Evolutionary conservation across 1,140 invertebrate species (phyloP), one percentile per base, ranked within the genome.

Genomic region (Drosophila sulfurigaster): DNA sequence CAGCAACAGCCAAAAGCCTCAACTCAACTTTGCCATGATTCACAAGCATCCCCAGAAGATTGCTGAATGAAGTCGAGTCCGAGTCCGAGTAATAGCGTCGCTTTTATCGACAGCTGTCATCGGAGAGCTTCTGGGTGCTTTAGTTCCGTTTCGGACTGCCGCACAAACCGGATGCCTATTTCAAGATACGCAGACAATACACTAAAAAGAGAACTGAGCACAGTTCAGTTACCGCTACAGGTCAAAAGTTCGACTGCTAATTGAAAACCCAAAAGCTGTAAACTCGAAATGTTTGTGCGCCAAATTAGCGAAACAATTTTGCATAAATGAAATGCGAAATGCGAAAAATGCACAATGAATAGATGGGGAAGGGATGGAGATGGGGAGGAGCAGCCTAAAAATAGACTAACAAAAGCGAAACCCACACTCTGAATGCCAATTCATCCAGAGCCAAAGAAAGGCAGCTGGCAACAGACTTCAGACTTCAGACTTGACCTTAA

Each of bases 241-340:
- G 72, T 80, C 85, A 83, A 75, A 67, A 78, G 83, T 58, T 72
- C 79, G 51, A 51, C n/a, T 45, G 67, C 76, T 75, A 75, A 81
- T 69, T 78, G 80, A 79, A 78, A 79, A 11, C 41, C 41, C 3
- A 11, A 43, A 43, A 43, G 11, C 38, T 41, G 8, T 41, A 41
- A 80, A 54, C 38, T 59, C 45, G 45, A 35, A 70, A 75, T 75
- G 52, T 64, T 72, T 69, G 43, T 60, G 58, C 63, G 46, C 52
- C 77, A 81, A 88, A 89, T 89, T 88, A 89, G 85, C 83, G 56
- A 59, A 71, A 62, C 60, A 63, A 64, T 63, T 80, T 71, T 79
- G 72, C 79, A 87, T 82, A 79, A 86, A 82, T 81, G 67, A 78
- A 81, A 78, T 67, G 78, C 78, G 67, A 78, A 81, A 78, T 66